Percentiles rank a stretch among this genome's conserved stretches.
phyloP scores from a whole-genome alignment of 1,140 invertebrate species.

The Anagrus nilaparvatae region DNA sequence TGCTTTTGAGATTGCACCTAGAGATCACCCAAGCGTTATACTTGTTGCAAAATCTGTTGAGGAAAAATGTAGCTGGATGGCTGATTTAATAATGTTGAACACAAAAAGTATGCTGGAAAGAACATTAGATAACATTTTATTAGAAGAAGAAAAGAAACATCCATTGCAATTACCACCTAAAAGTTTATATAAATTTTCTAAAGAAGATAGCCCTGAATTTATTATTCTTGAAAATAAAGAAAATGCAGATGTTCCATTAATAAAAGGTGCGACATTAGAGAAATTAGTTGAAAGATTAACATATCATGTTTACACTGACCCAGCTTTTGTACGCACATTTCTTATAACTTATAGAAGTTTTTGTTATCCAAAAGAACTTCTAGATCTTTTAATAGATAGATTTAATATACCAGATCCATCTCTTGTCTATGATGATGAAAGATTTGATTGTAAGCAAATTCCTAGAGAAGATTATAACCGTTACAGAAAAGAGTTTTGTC shows the following conservation, averaged over 20 bases:
- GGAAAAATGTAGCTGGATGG: conserved; percentile 97
- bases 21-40: conserved; percentile 60
- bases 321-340: conserved; percentile 94
- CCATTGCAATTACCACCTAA: conserved; percentile 79
- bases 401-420: conserved; percentile 91
- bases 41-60: conserved; percentile 70
- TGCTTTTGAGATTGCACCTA: conserved; percentile 79
- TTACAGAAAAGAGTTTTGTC: conserved; percentile 93
- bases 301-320: conserved; percentile 97
- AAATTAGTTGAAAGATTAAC: conserved; percentile 96
- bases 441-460: conserved; percentile 36
- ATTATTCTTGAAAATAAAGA: conserved; percentile 90
- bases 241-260: conserved; percentile 72
- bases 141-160: conserved; percentile 89
- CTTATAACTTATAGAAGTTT: conserved; percentile 90
- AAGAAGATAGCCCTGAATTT: conserved; percentile 82
- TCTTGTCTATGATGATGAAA: conserved; percentile 56
- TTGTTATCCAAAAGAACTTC: conserved; percentile 66
- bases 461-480: conserved; percentile 81
- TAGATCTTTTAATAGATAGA: conserved; percentile 83
- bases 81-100: conserved; percentile 90
- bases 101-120: conserved; percentile 90
- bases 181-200: conserved; percentile 82
- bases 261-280: conserved; percentile 87
- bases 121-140: conserved; percentile 76